Conservation (phyloP, 1,140 invertebrate species). For the Fopius arisanus region DNA sequence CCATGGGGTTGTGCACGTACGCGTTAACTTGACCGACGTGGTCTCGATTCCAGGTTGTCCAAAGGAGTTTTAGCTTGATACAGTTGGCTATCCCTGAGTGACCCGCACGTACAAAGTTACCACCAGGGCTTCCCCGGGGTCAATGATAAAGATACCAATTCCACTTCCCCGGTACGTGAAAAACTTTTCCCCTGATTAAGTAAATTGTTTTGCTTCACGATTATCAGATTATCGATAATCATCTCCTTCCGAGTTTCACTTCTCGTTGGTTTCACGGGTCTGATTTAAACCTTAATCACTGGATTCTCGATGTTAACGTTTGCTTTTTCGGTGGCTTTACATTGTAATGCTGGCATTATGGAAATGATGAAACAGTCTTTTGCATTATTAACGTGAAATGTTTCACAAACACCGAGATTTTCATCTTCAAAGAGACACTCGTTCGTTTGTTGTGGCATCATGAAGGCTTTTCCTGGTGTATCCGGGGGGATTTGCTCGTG, state of each 20-base stretch:
- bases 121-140: background rate
- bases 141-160: slow-evolving; percentile 17
- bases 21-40: slow-evolving; percentile 11
- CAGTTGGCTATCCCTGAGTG: background rate
- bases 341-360: background rate
- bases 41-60: background rate
- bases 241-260: background rate
- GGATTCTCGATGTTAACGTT: background rate
- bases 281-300: background rate
- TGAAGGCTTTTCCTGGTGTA: background rate
- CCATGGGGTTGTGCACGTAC: background rate
- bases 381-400: slow-evolving; percentile 44
- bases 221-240: background rate
- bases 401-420: slow-evolving; percentile 46
- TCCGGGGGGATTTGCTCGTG: background rate
- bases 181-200: background rate
- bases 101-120: slow-evolving; percentile 9
- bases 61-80: background rate
- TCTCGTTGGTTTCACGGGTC: background rate
- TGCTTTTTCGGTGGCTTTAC: background rate
- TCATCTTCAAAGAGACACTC: slow-evolving; percentile 49
- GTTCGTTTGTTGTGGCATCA: slow-evolving; percentile 48
- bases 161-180: background rate
- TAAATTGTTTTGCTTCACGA: background rate
- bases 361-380: background rate